A percentile compares a stretch with the other conserved stretches of the same genome.
Evolutionary conservation across 2,797 vertebrate species (phyloP).

Genomic region (Eulemur coronatus): DNA sequence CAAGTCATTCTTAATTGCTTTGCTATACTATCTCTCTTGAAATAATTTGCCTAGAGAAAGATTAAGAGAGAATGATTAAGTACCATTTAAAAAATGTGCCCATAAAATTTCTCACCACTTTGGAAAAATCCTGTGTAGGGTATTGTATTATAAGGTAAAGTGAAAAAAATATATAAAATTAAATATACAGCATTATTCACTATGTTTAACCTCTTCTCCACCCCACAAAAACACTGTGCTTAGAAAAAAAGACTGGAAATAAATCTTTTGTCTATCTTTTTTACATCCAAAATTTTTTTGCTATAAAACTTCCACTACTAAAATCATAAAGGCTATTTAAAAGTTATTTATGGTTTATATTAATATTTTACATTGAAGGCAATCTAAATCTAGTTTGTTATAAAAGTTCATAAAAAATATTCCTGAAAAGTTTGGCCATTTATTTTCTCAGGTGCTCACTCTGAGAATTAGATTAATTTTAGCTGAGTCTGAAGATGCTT

Average conservation of each 20-base stretch:
- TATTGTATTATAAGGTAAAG: neutral
- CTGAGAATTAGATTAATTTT: neutral
- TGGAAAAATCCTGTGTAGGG: neutral
- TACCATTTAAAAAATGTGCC: neutral
- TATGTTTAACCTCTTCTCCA: neutral
- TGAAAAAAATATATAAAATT: neutral
- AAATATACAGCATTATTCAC: neutral
- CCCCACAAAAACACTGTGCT: neutral
- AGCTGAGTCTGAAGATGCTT: constrained; percentile 15
- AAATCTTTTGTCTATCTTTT: neutral
- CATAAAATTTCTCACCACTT: neutral
- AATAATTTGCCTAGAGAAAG: neutral
- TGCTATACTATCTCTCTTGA: neutral
- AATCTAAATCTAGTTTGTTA: neutral
- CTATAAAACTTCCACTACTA: neutral
- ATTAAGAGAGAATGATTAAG: neutral
- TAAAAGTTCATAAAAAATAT: neutral
- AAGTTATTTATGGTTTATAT: neutral
- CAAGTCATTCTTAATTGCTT: neutral
- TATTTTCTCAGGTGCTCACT: neutral
- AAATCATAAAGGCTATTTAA: neutral
- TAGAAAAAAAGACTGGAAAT: neutral
- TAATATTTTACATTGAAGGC: neutral
- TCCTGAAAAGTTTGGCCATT: neutral
- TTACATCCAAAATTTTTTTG: neutral